phyloP scores from a whole-genome alignment of 2,888 invertebrate species.

The Drosophila crucigera region DNA sequence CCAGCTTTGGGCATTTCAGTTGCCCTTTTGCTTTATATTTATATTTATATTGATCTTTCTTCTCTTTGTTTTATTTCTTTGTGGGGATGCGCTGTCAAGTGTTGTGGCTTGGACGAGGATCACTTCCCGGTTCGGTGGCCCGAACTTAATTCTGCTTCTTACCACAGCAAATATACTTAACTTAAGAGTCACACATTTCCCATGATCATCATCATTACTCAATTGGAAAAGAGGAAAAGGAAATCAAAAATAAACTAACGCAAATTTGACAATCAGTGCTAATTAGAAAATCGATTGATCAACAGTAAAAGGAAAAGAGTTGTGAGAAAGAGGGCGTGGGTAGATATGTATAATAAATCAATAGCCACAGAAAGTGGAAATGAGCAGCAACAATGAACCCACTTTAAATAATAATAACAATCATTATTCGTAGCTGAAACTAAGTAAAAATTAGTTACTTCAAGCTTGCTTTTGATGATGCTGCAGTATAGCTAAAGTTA shows the following conservation, averaged over 20 bases:
- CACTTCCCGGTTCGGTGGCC: conserved; percentile 63
- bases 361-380: not conserved
- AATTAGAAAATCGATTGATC: conserved; percentile 72
- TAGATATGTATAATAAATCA: not conserved
- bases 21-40: not conserved
- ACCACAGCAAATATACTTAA: not conserved
- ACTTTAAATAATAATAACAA: not conserved
- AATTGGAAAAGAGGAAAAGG: conserved; percentile 16
- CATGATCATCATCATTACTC: conserved; percentile 5
- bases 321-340: not conserved
- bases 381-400: not conserved
- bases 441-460: not conserved
- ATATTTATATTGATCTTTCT: not conserved
- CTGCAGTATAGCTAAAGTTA: not conserved
- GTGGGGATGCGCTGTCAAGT: conserved; percentile 8
- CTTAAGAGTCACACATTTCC: not conserved
- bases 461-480: not conserved
- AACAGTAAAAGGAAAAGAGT: conserved; percentile 8
- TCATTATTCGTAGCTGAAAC: not conserved
- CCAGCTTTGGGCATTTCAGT: conserved; percentile 24
- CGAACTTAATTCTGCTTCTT: not conserved
- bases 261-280: conserved; percentile 63
- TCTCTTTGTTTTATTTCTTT: not conserved
- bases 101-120: conserved; percentile 8
- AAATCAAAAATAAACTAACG: conserved; percentile 14